Evolutionary conservation across 64 coral and sea anemone genomes (phyloP), one percentile per base, ranked within the genome.

Genomic region (Montipora foliosa): DNA sequence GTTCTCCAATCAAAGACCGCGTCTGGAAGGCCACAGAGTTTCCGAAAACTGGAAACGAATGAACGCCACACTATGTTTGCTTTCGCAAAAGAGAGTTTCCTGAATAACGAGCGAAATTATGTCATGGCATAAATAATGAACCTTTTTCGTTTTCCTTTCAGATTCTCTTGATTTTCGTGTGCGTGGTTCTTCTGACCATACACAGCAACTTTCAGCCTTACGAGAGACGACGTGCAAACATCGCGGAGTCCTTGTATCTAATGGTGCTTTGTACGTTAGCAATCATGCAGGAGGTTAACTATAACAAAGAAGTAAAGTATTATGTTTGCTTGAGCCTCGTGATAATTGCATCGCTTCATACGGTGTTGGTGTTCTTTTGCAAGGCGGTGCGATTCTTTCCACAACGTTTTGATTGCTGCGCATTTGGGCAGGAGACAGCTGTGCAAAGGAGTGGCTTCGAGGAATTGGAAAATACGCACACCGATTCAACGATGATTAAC

Each of bases 121-220:
- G 37, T 37, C 37, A 37, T 37, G 37, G 37, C 37, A 37, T 57
- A 17, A 20, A 83, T 57, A 12, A 22, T 5, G 6, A 12, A 13
- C 2, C 2, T 55, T 17, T 8, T 24, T 60, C 29, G 15, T 48
- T 73, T 74, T 82, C 15, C 4, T 17, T 3, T 58, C 60, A 95
- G 93, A 77, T 95, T 50, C 68, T 88, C 55, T 84, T 95, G 79
- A 77, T 90, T 75, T 77, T 90, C 19, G 87, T 95, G 4, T 95
- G 87, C 67, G 59, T 95, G 25, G n/a, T 95, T 25, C 46, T 95
- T 12, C 55, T 95, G 44, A 88, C 80, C 14, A 16, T 90, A 9
- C 93, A 95, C 24, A 95, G 87, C 73, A 95, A 95, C 47, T 84
- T 75, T 88, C 93, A 95, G 24, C 93, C 93, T 12, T 95, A 95